Evolutionary conservation across 2,113 vertebrate genomes (phyloP).

Genomic region (Labeo rohita): DNA sequence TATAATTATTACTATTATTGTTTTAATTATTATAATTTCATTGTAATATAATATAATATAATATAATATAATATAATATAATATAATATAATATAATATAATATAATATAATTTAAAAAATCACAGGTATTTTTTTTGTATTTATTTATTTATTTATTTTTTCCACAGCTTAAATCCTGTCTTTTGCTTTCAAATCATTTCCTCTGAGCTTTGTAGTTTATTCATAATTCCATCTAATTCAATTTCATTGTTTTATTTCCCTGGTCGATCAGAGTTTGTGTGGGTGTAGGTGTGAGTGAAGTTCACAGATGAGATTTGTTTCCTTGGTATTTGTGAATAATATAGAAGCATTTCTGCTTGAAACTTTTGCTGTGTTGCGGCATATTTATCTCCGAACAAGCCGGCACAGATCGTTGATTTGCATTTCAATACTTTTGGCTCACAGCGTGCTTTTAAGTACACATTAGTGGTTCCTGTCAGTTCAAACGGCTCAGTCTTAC

Average conservation of each 20-base stretch:
- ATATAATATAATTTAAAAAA: no score
- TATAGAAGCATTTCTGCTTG: neutral
- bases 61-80: no score
- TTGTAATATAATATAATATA: no score
- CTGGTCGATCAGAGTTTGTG: neutral
- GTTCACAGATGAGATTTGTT: neutral
- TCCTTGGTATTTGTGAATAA: neutral
- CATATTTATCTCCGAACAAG: constrained; percentile 1
- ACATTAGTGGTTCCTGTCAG: constrained; percentile 22
- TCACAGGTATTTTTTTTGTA: no score
- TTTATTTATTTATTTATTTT: no score
- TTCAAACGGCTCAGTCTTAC: neutral
- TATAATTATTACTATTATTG: no score
- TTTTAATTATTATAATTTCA: no score
- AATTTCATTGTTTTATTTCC: neutral
- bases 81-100: no score
- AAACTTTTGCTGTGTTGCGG: neutral
- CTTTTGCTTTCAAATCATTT: no score
- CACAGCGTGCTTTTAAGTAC: neutral
- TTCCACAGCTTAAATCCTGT: no score
- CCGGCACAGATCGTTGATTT: neutral
- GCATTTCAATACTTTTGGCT: constrained; percentile 21
- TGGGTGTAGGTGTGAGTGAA: neutral
- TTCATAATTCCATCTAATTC: neutral
- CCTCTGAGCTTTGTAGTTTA: neutral